Conservation (phyloP, 2,888 invertebrate genomes). For the Flexamia atlantica region DNA sequence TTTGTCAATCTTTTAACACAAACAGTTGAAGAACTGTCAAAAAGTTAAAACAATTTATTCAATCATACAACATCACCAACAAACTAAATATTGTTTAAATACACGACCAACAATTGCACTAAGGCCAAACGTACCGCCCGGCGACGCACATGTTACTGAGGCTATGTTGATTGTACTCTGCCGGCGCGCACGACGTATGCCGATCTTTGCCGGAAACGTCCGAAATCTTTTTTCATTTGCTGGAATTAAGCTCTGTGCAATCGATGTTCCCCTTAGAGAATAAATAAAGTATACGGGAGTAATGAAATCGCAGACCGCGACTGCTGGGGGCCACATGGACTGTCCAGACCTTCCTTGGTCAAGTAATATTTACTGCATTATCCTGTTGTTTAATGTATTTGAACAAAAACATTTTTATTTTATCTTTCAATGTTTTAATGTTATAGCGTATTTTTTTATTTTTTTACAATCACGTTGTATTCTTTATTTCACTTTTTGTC, state of each 20-base stretch:
- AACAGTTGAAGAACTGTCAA: too few species aligned
- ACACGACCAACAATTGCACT: not conserved
- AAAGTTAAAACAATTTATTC: too few species aligned
- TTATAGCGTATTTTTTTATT: too few species aligned
- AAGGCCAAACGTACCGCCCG: not conserved
- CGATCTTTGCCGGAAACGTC: not conserved
- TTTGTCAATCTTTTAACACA: not conserved
- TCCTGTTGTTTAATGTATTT: too few species aligned
- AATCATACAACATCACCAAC: not conserved
- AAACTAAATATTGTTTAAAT: not conserved
- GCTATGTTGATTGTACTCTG: not conserved
- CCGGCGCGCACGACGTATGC: not conserved
- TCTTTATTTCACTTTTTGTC: too few species aligned
- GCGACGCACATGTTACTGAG: not conserved
- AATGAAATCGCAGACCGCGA: conserved; percentile 1
- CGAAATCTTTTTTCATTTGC: conserved; percentile 1
- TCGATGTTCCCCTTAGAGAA: not conserved
- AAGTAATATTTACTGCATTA: too few species aligned
- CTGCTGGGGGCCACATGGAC: too few species aligned
- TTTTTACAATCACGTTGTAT: too few species aligned
- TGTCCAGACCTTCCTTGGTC: too few species aligned
- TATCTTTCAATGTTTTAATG: too few species aligned
- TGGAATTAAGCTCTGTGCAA: not conserved
- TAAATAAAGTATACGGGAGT: not conserved
- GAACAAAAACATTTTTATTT: too few species aligned